Conservation (phyloP, 2,113 vertebrate species). For the Cottus gobio region DNA sequence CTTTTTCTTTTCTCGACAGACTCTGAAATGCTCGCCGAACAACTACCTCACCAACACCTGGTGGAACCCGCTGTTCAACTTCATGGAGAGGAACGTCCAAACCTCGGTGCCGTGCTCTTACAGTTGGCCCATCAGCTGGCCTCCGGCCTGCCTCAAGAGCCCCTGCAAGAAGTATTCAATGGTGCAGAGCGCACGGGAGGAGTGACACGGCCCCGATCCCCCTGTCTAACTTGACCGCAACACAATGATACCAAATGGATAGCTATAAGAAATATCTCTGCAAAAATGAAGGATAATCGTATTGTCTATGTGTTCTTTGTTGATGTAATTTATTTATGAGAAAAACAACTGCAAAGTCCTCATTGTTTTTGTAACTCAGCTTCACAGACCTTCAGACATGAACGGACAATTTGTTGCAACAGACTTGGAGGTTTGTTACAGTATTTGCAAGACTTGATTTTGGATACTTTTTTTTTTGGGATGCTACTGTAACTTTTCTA, state of each 20-base stretch:
- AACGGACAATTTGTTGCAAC: conserved; percentile 15
- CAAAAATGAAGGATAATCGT: conserved; percentile 39
- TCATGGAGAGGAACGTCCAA: conserved; percentile 96
- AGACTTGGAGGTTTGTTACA: conserved; percentile 41
- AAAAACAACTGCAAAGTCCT: conserved; percentile 21
- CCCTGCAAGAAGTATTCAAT: conserved; percentile 96
- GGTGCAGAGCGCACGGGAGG: conserved; percentile 89
- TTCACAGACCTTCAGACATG: conserved; percentile 10
- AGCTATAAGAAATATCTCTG: conserved; percentile 17
- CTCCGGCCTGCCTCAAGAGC: conserved; percentile 94
- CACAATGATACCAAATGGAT: conserved; percentile 35
- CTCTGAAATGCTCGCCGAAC: conserved; percentile 91
- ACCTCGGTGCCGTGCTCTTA: conserved; percentile 93
- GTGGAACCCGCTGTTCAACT: conserved; percentile 98
- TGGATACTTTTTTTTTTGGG: too few relatives aligned
- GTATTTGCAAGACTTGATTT: conserved; percentile 44
- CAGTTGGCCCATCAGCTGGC: conserved; percentile 94
- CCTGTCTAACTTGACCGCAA: conserved; percentile 22
- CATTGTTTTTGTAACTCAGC: conserved; percentile 30
- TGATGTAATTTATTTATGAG: conserved; percentile 67
- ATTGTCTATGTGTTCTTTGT: conserved; percentile 49
- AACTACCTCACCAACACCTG: conserved; percentile 96
- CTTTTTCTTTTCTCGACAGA: conserved; percentile 76
- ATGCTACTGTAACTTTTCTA: conserved; percentile 28
- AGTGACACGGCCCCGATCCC: conserved; percentile 60